A percentile compares a stretch with the other conserved stretches of the same genome.
phyloP scores from a whole-genome alignment of 2,113 vertebrate genomes.

The Aphyosemion australe region DNA sequence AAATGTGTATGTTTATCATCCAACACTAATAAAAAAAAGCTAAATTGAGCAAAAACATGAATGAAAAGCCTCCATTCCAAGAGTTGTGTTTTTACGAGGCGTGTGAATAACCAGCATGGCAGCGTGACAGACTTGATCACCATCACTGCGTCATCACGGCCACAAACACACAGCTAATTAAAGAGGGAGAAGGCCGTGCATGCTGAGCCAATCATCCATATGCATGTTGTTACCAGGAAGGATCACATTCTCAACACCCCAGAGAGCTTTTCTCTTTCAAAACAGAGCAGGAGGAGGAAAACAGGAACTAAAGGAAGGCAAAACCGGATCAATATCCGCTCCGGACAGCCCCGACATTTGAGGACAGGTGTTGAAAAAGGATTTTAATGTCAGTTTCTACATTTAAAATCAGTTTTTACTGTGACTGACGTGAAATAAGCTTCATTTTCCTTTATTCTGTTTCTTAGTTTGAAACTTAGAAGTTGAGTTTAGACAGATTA shows the following conservation, averaged over 20 bases:
- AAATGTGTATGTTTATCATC: too few relatives aligned
- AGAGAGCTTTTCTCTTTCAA: slow-evolving; percentile 27
- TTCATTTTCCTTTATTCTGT: neutral
- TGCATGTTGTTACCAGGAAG: slow-evolving; percentile 32
- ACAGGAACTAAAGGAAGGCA: slow-evolving; percentile 7
- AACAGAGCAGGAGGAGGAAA: slow-evolving; percentile 11
- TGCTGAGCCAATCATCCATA: slow-evolving; percentile 51
- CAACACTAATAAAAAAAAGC: too few relatives aligned
- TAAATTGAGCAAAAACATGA: too few relatives aligned
- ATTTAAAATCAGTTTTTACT: neutral
- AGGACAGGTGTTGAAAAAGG: neutral
- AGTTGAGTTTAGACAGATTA: neutral
- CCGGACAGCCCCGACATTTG: neutral
- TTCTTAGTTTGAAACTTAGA: neutral
- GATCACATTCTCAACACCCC: slow-evolving; percentile 9
- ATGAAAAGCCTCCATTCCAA: neutral
- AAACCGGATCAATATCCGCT: slow-evolving; percentile 42
- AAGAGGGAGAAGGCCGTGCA: slow-evolving; percentile 38
- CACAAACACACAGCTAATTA: slow-evolving; percentile 33
- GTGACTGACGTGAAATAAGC: too few relatives aligned
- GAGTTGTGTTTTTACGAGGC: neutral
- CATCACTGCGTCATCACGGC: neutral
- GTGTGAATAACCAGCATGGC: slow-evolving; percentile 16
- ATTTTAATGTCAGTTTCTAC: neutral
- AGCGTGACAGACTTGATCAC: slow-evolving; percentile 27